Evolutionary conservation across 2,888 invertebrate species (phyloP), one percentile per base, ranked within the genome.

Genomic region (Andricus quercusramuli): DNA sequence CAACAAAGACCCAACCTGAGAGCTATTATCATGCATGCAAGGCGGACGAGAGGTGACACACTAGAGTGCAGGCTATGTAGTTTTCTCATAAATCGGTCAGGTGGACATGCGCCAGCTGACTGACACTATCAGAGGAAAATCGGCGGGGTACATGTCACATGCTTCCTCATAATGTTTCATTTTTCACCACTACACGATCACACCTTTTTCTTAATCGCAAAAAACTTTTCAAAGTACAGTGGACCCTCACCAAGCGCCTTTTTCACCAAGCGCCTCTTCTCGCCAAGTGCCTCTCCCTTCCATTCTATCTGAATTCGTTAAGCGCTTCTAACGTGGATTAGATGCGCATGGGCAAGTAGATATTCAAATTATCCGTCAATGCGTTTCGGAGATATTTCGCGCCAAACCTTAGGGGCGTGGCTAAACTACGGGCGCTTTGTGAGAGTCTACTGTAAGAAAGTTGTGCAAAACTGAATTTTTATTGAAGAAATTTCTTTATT

Each of bases 101-200:
- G 88, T 91, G 89, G 91, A 88, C 91, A 92, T 92, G 91, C 91
- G 89, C 91, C 90, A 91, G 86, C 91, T 91, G 92, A 91, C 91
- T 88, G 84, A 80, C 83, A 83, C 83, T 80, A 85, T 84, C 82
- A 85, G 89, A 91, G 74, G 74, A 74, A 74, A 74, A 56, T 74
- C 81, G 84, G 86, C 82, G 83, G 83, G 85, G 77, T 82, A 86
- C 84, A 84, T 86, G 85, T 85, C 84, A 85, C 86, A 83, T 86
- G 83, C 88, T 83, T 87, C 68, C 82, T 85, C 82, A 81, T 79
- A 84, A 87, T 86, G 88, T 85, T 87, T 90, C 90, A 87, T 87
- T 89, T 89, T 88, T 88, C 86, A 87, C 85, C 79, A 68, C 78
- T 79, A 65, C 68, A 77, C 22, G 44, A 77, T 79, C 74, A 29